Conservation (phyloP, 64 coral and sea anemone species). For the Hydrozoanthus tunicans region DNA sequence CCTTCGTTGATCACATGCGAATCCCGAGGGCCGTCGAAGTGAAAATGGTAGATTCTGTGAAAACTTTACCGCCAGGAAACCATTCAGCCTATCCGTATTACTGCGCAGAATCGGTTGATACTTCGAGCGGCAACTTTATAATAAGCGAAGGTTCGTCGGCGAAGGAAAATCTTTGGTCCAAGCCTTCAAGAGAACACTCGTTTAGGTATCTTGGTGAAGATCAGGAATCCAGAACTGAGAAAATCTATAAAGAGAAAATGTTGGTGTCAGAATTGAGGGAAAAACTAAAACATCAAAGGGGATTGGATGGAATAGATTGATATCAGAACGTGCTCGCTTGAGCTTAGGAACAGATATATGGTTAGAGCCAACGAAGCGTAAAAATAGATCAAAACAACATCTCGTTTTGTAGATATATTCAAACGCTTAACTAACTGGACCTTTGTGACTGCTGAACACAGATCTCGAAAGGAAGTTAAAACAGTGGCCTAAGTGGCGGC, state of each 20-base stretch:
- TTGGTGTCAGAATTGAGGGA: slow-evolving; percentile 43
- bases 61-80: slow-evolving; percentile 3
- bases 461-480: too few relatives aligned
- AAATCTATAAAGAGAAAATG: slow-evolving; percentile 33
- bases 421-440: too few relatives aligned
- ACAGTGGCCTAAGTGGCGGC: too few relatives aligned
- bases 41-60: slow-evolving; percentile 37
- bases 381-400: too few relatives aligned
- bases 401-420: too few relatives aligned
- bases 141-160: background rate
- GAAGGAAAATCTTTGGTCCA: background rate
- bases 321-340: background rate
- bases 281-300: slow-evolving; percentile 24
- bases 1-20: slow-evolving; percentile 36
- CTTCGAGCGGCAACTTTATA: background rate
- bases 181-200: slow-evolving; percentile 27
- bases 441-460: too few relatives aligned
- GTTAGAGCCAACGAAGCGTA: too few relatives aligned
- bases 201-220: slow-evolving; percentile 15
- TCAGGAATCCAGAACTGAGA: slow-evolving; percentile 22
- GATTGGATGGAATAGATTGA: background rate
- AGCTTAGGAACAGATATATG: background rate
- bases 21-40: slow-evolving; percentile 51
- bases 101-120: background rate
- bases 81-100: background rate